These are phyloP conservation scores for Monodelphis domestica DNA, from an alignment of 2,797 vertebrate genomes.

Conservation along the genomic window DNA sequence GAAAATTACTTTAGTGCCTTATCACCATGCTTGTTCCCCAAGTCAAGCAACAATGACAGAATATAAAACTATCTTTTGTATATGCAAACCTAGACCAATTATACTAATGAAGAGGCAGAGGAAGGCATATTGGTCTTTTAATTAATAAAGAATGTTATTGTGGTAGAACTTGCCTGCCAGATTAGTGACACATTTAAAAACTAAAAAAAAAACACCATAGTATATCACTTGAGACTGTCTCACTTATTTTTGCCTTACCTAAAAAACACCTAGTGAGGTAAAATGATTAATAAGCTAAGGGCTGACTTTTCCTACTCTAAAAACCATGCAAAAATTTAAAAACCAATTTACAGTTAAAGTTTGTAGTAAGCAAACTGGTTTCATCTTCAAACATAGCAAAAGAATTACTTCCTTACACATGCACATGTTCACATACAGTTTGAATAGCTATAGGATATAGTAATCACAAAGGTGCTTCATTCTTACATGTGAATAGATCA, in stretches of 20 bases:
- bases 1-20: neutral
- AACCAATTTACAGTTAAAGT: neutral
- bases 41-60: neutral
- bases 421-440: neutral
- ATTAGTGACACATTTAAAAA: neutral
- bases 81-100: neutral
- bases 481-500: neutral
- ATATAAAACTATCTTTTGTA: neutral
- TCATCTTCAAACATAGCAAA: neutral
- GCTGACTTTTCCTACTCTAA: neutral
- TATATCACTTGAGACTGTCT: neutral
- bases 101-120: neutral
- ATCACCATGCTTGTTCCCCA: neutral
- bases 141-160: neutral
- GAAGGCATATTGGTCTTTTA: neutral
- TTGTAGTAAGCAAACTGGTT: neutral
- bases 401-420: neutral
- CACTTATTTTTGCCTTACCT: neutral
- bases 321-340: no score
- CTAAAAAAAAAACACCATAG: neutral
- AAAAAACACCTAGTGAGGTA: neutral
- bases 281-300: neutral
- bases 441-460: neutral
- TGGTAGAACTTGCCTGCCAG: neutral
- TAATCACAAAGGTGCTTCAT: neutral